phyloP scores from a whole-genome alignment of 1,140 invertebrate genomes.

The Oppia nitens region DNA sequence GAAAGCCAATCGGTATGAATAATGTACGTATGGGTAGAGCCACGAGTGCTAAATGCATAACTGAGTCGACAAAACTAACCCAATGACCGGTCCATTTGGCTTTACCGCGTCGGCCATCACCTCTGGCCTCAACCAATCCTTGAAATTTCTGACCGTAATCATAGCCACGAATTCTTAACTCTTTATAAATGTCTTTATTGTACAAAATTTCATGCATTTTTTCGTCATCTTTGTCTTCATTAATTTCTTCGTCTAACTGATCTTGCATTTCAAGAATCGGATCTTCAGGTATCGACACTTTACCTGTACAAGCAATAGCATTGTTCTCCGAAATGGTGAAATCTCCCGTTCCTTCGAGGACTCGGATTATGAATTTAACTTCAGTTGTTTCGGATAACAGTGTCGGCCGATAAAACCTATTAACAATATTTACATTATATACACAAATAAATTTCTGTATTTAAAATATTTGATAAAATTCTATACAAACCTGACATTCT shows the following conservation, averaged over 20 bases:
- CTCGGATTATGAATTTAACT: slow-evolving; percentile 51
- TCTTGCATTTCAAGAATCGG: slow-evolving; percentile 7
- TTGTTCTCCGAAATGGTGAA: slow-evolving; percentile 82
- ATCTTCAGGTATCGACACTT: slow-evolving; percentile 30
- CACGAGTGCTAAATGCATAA: slow-evolving; percentile 35
- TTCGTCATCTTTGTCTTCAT: slow-evolving; percentile 1
- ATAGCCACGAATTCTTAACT: slow-evolving; percentile 76
- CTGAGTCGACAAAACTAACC: slow-evolving; percentile 37
- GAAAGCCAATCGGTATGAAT: slow-evolving; percentile 68
- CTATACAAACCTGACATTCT: slow-evolving; percentile 45
- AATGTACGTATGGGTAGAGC: slow-evolving; percentile 40
- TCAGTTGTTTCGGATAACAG: slow-evolving; percentile 52
- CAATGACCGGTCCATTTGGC: slow-evolving; percentile 33
- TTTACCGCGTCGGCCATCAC: slow-evolving; percentile 4
- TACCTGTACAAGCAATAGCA: slow-evolving; percentile 54
- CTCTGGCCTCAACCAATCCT: slow-evolving; percentile 42
- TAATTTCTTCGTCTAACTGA: slow-evolving; percentile 22
- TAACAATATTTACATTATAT: neutral
- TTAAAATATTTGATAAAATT: no score
- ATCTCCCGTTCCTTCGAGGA: slow-evolving; percentile 65
- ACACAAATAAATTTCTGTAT: slow-evolving; percentile 64
- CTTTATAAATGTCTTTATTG: slow-evolving; percentile 71
- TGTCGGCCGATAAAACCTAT: slow-evolving; percentile 64
- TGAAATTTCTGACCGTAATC: slow-evolving; percentile 77
- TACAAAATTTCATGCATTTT: slow-evolving; percentile 4